Evolutionary conservation across 2,797 vertebrate genomes (phyloP).

Genomic region (Syngnathus rostellatus): DNA sequence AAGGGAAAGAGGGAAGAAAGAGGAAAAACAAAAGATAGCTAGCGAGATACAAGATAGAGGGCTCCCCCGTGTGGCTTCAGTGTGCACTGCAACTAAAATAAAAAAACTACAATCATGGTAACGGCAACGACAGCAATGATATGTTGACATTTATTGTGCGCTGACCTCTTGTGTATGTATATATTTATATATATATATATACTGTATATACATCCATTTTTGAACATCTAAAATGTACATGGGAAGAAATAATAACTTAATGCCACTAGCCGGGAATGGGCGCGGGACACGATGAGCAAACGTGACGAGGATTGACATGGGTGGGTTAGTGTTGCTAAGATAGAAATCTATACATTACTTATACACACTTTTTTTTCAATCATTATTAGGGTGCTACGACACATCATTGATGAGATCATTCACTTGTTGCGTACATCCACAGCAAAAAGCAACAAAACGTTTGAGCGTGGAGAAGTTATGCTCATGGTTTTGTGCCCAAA

Average conservation of each 20-base stretch:
- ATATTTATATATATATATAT: slow-evolving; percentile 46
- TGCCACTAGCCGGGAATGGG: slow-evolving; percentile 53
- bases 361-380: slow-evolving; percentile 34
- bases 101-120: background rate
- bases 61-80: too few relatives aligned
- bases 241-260: slow-evolving; percentile 67
- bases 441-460: slow-evolving; percentile 50
- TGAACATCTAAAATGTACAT: slow-evolving; percentile 71
- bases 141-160: slow-evolving; percentile 73
- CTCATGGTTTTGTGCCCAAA: slow-evolving; percentile 27
- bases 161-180: slow-evolving; percentile 51
- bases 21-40: too few relatives aligned
- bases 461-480: slow-evolving; percentile 26
- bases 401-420: slow-evolving; percentile 51
- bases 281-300: slow-evolving; percentile 36
- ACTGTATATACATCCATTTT: slow-evolving; percentile 44
- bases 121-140: slow-evolving; percentile 40
- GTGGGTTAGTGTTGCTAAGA: slow-evolving; percentile 40
- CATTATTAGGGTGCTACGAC: slow-evolving; percentile 63
- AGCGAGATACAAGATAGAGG: too few relatives aligned
- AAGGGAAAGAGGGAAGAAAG: too few relatives aligned
- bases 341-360: slow-evolving; percentile 9
- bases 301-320: slow-evolving; percentile 31
- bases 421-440: slow-evolving; percentile 51
- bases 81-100: background rate